Evolutionary conservation across 2,888 invertebrate genomes (phyloP).

Genomic region (Hypomecis atomaria): DNA sequence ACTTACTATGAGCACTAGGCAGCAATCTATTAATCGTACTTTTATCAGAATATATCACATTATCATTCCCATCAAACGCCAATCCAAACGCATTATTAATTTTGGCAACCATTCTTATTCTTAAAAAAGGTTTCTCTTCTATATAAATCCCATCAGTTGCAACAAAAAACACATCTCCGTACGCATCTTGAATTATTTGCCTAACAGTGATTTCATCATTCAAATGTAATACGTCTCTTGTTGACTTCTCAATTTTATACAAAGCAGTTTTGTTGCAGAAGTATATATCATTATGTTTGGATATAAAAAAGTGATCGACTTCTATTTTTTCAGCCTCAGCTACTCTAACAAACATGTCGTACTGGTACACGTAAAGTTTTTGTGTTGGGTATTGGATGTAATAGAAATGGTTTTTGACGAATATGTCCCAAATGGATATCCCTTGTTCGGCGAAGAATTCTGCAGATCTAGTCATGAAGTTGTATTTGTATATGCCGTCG

Average conservation of each 20-base stretch:
- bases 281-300: slow-evolving; percentile 63
- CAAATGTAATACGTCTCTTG: slow-evolving; percentile 51
- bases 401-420: slow-evolving; percentile 68
- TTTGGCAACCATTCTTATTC: slow-evolving; percentile 56
- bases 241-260: slow-evolving; percentile 63
- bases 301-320: slow-evolving; percentile 67
- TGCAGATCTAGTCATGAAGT: slow-evolving; percentile 64
- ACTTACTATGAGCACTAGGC: slow-evolving; percentile 51
- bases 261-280: slow-evolving; percentile 72
- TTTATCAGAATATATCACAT: slow-evolving; percentile 66
- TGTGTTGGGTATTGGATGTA: slow-evolving; percentile 74
- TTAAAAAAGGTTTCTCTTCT: slow-evolving; percentile 66
- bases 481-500: slow-evolving; percentile 75
- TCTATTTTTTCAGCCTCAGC: slow-evolving; percentile 65
- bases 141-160: slow-evolving; percentile 65
- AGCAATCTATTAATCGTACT: slow-evolving; percentile 60
- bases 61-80: slow-evolving; percentile 68
- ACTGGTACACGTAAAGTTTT: slow-evolving; percentile 62
- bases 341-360: slow-evolving; percentile 62
- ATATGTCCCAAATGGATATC: slow-evolving; percentile 71
- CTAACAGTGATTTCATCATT: slow-evolving; percentile 60
- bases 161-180: slow-evolving; percentile 69
- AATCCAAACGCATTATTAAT: slow-evolving; percentile 66
- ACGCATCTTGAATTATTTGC: slow-evolving; percentile 69
- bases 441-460: slow-evolving; percentile 71